Base-by-base conservation (phyloP, 2,888 invertebrate genomes). In the Xestoiulus laeticollis region DNA sequence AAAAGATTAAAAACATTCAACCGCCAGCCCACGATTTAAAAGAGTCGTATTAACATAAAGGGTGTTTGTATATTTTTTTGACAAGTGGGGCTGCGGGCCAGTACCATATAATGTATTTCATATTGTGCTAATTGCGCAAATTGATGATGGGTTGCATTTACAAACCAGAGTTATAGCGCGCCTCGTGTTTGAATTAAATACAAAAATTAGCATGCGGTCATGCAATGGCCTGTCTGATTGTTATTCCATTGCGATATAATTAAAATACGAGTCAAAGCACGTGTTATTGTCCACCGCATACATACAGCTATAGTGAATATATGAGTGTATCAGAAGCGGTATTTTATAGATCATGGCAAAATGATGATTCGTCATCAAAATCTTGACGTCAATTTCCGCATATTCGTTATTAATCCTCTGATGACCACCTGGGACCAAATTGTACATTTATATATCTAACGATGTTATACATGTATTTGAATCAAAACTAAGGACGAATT, bases 51-150 rank as follows among this genome's bases (percentile, higher is more conserved):
- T 59, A 59, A 59, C 59, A 59, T 59, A 59, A 59, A 59, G 59
- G 59, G 59, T 59, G 59, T 59, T 59, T 59, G 59, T 22, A 22
- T 22, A n/a, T 22, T n/a, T 59, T 59, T 59, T 59, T 59, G 59
- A 59, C 59, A 59, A 59, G 59, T 59, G 59, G n/a, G 59, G 59
- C 59, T 59, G 59, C 59, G 59, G 59, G 59, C 59, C 59, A 59
- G 59, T 59, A 22, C 59, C 59, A 59, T 59, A 59, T 59, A n/a
- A n/a, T n/a, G n/a, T n/a, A 59, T 59, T 59, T 59, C 59, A 59
- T 59, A 59, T 16, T 12, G 68, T 68, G 68, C 68, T 68, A 68
- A 68, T 68, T 68, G 68, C 68, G 68, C 68, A 68, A 68, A 68
- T 68, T 68, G 68, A 68, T 68, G 68, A 68, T 68, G 68, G 68